phyloP scores from a whole-genome alignment of 2,113 vertebrate genomes.

The Geococcyx californianus region DNA sequence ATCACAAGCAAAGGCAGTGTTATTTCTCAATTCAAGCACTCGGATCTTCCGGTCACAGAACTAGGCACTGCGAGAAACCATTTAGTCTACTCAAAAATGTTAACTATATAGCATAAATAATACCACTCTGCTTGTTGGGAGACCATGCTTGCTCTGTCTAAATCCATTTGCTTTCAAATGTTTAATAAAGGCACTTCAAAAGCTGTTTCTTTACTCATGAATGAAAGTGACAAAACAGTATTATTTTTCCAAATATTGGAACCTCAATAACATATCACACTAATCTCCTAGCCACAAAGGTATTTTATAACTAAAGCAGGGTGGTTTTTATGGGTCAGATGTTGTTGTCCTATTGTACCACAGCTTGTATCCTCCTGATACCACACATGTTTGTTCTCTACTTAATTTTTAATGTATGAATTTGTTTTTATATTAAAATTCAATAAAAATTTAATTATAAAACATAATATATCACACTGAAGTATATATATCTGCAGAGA shows the following conservation, averaged over 20 bases:
- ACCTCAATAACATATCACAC: background rate
- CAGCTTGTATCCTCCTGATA: slow-evolving; percentile 62
- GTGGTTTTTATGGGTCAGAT: slow-evolving; percentile 69
- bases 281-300: slow-evolving; percentile 35
- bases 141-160: background rate
- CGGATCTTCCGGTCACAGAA: background rate
- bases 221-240: background rate
- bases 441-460: slow-evolving; percentile 74
- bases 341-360: slow-evolving; percentile 60
- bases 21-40: accelerated
- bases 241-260: slow-evolving; percentile 15
- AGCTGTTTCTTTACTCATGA: background rate
- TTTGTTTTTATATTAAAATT: slow-evolving; percentile 77
- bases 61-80: background rate
- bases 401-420: slow-evolving; percentile 74
- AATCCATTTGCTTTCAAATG: background rate
- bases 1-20: accelerated
- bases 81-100: background rate
- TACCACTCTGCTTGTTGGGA: background rate
- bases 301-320: slow-evolving; percentile 58
- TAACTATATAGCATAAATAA: background rate
- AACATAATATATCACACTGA: slow-evolving; percentile 61
- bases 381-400: slow-evolving; percentile 65
- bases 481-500: slow-evolving; percentile 63
- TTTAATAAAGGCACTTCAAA: background rate